Conservation (phyloP, 2,888 invertebrate species). For the Apotomis betuletana region DNA sequence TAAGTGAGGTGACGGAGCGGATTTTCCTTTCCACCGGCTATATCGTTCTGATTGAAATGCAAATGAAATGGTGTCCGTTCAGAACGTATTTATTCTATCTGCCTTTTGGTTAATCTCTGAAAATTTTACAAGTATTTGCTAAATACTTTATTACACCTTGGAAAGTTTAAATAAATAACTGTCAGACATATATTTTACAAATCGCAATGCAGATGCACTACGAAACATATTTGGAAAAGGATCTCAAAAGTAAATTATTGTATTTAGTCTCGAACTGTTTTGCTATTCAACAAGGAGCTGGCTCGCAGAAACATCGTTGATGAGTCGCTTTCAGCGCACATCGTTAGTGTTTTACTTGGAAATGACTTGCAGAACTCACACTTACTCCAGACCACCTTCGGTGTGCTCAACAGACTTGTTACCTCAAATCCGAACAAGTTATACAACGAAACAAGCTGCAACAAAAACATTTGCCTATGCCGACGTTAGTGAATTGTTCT, state of each 20-base stretch:
- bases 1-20: constrained; percentile 79
- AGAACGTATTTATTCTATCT: constrained; percentile 76
- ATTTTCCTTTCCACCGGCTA: constrained; percentile 80
- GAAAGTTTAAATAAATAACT: constrained; percentile 35
- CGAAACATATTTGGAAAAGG: constrained; percentile 64
- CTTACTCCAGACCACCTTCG: constrained; percentile 37
- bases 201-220: constrained; percentile 59
- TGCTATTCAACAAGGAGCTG: constrained; percentile 68
- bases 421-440: constrained; percentile 71
- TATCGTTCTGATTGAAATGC: constrained; percentile 82
- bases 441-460: constrained; percentile 77
- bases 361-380: constrained; percentile 47
- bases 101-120: constrained; percentile 69
- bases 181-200: constrained; percentile 54
- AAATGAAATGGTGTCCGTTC: constrained; percentile 80
- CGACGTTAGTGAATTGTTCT: constrained; percentile 83
- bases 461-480: constrained; percentile 83
- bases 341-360: constrained; percentile 58
- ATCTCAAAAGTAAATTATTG: constrained; percentile 67
- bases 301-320: constrained; percentile 61
- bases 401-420: constrained; percentile 54
- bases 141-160: constrained; percentile 12
- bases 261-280: constrained; percentile 71
- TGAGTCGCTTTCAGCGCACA: constrained; percentile 61
- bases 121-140: constrained; percentile 51